These are phyloP conservation scores for Aegotheles bennettii DNA, from an alignment of 2,113 vertebrate genomes.

Conservation along the genomic window DNA sequence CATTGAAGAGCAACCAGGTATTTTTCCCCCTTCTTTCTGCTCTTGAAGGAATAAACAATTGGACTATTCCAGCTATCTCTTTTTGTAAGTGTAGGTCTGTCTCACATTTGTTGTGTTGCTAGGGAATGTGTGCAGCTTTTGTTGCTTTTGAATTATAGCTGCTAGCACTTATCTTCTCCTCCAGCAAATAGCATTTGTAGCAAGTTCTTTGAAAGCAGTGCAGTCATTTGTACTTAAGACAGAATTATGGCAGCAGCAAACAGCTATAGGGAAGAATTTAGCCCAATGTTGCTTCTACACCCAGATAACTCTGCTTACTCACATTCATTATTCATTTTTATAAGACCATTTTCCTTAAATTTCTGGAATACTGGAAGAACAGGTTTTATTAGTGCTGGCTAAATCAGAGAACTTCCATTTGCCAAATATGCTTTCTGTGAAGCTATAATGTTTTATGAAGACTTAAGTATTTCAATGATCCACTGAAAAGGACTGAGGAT, in stretches of 20 bases:
- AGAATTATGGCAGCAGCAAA: conserved; percentile 28
- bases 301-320: neutral
- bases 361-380: neutral
- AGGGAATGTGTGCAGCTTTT: conserved; percentile 15
- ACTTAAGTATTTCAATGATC: neutral
- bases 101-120: neutral
- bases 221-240: conserved; percentile 38
- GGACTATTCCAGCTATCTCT: neutral
- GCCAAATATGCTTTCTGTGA: neutral
- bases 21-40: neutral
- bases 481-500: neutral
- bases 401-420: neutral
- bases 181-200: conserved; percentile 18
- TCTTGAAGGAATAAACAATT: neutral
- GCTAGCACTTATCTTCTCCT: conserved; percentile 30
- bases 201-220: conserved; percentile 29
- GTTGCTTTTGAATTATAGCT: conserved; percentile 28
- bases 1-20: neutral
- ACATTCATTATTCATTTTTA: neutral
- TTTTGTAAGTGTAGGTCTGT: neutral
- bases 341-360: neutral
- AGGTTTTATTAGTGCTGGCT: neutral
- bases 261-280: neutral
- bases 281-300: neutral
- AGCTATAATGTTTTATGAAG: neutral